phyloP scores from a whole-genome alignment of 2,113 vertebrate genomes.

The Carollia perspicillata region DNA sequence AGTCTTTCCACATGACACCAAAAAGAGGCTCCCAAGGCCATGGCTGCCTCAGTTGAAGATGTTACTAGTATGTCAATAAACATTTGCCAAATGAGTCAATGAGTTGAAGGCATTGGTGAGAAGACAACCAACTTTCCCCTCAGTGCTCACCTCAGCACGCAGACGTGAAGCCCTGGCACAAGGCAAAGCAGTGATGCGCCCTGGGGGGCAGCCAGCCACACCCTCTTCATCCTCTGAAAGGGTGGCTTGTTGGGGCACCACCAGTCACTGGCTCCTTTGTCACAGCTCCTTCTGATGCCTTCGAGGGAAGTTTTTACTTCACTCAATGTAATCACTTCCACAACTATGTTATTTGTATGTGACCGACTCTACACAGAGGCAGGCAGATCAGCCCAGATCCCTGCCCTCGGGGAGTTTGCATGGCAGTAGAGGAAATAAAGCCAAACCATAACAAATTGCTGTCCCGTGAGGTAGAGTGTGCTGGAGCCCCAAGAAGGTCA shows the following conservation, averaged over 20 bases:
- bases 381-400: not conserved
- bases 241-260: not conserved
- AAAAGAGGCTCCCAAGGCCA: slow-evolving; percentile 30
- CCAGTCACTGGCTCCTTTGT: not conserved
- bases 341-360: slow-evolving; percentile 1
- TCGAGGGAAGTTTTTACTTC: not conserved
- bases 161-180: not conserved
- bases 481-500: not conserved
- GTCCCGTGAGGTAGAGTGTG: not conserved
- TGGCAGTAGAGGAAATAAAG: slow-evolving; percentile 15
- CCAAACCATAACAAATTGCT: not conserved
- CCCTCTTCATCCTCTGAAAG: not conserved
- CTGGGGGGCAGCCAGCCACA: not conserved
- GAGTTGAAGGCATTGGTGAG: not conserved
- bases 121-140: slow-evolving; percentile 8
- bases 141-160: not conserved
- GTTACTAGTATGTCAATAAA: slow-evolving; percentile 21
- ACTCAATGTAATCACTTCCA: not conserved
- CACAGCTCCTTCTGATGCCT: not conserved
- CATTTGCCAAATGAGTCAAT: slow-evolving; percentile 14
- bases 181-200: not conserved
- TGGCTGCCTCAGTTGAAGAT: not conserved
- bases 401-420: not conserved
- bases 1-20: not conserved
- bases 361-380: not conserved